phyloP scores from a whole-genome alignment of 2,113 vertebrate genomes.

The Okapia johnstoni region DNA sequence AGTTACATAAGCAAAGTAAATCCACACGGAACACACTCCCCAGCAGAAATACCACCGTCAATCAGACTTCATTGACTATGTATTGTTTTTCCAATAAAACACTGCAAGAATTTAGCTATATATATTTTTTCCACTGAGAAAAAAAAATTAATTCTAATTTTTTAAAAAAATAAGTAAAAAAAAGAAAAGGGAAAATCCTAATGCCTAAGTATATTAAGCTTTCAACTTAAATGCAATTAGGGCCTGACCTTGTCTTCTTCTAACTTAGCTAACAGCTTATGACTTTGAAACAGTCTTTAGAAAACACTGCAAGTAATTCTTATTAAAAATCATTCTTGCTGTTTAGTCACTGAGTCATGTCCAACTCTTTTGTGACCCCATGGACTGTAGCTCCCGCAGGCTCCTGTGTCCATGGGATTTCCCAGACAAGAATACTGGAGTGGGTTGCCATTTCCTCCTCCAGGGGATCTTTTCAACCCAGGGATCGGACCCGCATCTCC shows the following conservation, averaged over 20 bases:
- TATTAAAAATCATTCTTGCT: background rate
- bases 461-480: background rate
- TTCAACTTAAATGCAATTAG: background rate
- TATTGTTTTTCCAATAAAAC: background rate
- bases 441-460: background rate
- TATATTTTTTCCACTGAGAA: background rate
- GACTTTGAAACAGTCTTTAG: background rate
- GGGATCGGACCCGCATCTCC: background rate
- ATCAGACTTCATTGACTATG: background rate
- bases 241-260: background rate
- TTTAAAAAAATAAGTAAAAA: background rate
- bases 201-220: background rate
- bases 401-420: background rate
- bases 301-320: background rate
- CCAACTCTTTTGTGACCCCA: background rate
- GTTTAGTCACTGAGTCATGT: background rate
- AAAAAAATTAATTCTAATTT: background rate
- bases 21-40: background rate
- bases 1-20: background rate
- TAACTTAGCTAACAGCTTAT: background rate
- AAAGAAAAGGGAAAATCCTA: constrained; percentile 22
- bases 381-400: background rate
- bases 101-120: constrained; percentile 1
- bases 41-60: background rate
- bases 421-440: background rate